Evolutionary conservation across 2,797 vertebrate genomes (phyloP).

Genomic region (Malacoctenus gilli): DNA sequence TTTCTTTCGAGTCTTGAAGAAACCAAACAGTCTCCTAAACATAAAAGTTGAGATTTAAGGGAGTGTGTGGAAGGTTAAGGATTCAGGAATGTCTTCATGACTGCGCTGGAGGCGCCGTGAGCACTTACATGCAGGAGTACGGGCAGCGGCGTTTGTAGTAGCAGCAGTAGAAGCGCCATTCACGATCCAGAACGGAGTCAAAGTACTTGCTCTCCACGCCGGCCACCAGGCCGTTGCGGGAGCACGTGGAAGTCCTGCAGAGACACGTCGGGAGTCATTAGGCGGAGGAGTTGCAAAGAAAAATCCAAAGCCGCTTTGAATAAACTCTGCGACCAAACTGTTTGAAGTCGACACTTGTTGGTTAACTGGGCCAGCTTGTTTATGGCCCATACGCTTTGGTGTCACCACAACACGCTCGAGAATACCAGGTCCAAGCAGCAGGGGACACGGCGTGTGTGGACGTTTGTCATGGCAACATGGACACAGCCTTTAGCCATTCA

Average conservation of each 20-base stretch:
- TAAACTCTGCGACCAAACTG: too few species aligned
- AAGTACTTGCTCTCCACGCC: conserved; percentile 97
- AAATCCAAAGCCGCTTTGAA: too few species aligned
- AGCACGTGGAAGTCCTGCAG: conserved; percentile 92
- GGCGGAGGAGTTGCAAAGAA: neutral
- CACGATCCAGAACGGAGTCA: conserved; percentile 91
- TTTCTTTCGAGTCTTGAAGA: too few species aligned
- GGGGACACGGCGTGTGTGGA: conserved; percentile 46
- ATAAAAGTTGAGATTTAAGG: too few species aligned
- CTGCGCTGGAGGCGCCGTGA: neutral
- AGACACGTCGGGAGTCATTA: conserved; percentile 35
- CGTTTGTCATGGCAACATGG: conserved; percentile 73
- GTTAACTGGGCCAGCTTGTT: conserved; percentile 62
- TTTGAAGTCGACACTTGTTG: conserved; percentile 54
- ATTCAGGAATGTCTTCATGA: too few species aligned
- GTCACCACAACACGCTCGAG: conserved; percentile 67
- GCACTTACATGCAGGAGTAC: conserved; percentile 92
- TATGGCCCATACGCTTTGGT: conserved; percentile 55
- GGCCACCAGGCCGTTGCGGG: conserved; percentile 93
- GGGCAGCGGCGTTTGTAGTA: conserved; percentile 91
- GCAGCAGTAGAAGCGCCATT: conserved; percentile 99
- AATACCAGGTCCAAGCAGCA: conserved; percentile 41
- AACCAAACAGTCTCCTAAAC: too few species aligned
- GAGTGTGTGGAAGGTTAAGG: too few species aligned
- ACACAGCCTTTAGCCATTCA: conserved; percentile 47